Percentiles rank a stretch among this genome's conserved stretches.
phyloP scores from a whole-genome alignment of 2,113 vertebrate species.

The Ifrita kowaldi region DNA sequence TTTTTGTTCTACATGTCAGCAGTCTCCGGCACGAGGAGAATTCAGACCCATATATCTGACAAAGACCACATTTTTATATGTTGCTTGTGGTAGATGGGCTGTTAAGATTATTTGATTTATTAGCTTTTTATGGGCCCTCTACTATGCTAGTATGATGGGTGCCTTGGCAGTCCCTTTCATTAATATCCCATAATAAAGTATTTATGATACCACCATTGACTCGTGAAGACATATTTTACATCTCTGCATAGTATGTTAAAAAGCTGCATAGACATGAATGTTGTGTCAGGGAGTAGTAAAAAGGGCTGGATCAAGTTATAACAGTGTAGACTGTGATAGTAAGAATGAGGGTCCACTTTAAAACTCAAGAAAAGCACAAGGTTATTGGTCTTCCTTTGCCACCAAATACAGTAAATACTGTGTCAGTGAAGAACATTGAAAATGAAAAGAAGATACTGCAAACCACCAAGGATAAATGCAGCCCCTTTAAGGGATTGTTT shows the following conservation, averaged over 20 bases:
- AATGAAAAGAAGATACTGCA: background rate
- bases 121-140: conserved; percentile 46
- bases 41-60: conserved; percentile 40
- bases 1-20: conserved; percentile 48
- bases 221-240: conserved; percentile 54
- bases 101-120: conserved; percentile 57
- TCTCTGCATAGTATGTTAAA: conserved; percentile 34
- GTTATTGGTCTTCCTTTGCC: background rate
- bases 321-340: background rate
- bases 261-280: background rate
- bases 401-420: background rate
- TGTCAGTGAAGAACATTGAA: background rate
- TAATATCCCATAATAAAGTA: conserved; percentile 68
- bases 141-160: conserved; percentile 14
- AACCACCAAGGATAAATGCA: background rate
- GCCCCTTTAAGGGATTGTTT: background rate
- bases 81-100: conserved; percentile 44
- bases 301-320: background rate
- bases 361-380: background rate
- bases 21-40: conserved; percentile 20
- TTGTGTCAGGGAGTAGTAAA: conserved; percentile 18
- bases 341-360: background rate
- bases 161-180: conserved; percentile 58
- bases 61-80: conserved; percentile 46
- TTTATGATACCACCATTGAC: conserved; percentile 62